Base-by-base conservation (phyloP, 2,797 vertebrate species). In the Geotria australis region DNA sequence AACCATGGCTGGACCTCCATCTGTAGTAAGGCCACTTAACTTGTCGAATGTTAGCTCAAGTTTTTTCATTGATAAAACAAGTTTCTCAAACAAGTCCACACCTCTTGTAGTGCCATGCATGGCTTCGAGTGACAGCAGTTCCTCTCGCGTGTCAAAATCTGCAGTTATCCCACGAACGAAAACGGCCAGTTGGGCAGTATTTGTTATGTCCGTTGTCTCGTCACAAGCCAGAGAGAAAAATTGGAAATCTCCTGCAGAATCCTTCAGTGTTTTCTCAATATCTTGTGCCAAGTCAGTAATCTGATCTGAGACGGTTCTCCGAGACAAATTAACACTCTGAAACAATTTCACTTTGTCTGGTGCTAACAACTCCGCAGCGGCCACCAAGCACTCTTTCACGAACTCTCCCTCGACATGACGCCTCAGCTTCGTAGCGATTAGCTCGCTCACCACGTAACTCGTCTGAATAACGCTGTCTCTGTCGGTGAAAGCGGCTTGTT, bases 221-320 rank as follows among this genome's bases (percentile, higher is more conserved):
- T 64, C 58, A 47, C 60, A 61, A 51, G 58, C 57, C 58, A 64
- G 48, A 56, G 61, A 65, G 49, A 61, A 60, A 62, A 64, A 64
- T 11, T 57, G 9, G 47, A 63, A 62, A 57, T 57, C 57, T 55
- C 51, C 57, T 53, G 49, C 49, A 15, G 49, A n/a, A 15, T 53
- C 49, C 49, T 53, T 53, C 15, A 53, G 49, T 53, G 8, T 59
- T 56, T 63, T 63, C 57, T 64, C 57, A 57, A 60, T 63, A 62
- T 65, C 59, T 57, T 60, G 64, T 62, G 56, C 64, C 57, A 60
- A 61, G 63, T 60, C 65, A 65, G 61, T 60, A 67, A 66, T 62
- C 49, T 49, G 49, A 53, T 53, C 49, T 53, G 49, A 53, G 49
- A 53, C 8, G 15, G 49, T 53, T 53, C 2, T 53, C 15, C 8